phyloP scores from a whole-genome alignment of 2,797 vertebrate species.

The Artibeus lituratus region DNA sequence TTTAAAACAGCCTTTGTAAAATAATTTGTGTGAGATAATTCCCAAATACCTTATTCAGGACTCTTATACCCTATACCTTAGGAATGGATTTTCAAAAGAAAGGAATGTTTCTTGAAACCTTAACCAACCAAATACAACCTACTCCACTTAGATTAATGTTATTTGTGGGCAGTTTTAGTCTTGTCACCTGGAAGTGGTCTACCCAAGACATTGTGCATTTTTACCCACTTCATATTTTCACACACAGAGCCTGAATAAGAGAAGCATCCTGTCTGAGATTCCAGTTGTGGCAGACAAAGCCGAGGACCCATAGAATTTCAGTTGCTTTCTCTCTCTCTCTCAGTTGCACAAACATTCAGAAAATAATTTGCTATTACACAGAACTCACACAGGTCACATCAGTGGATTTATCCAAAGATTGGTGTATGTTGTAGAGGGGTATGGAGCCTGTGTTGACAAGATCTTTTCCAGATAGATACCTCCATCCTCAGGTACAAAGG shows the following conservation, averaged over 20 bases:
- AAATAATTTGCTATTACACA: not conserved
- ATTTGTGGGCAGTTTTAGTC: not conserved
- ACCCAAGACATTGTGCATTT: not conserved
- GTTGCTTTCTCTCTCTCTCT: not conserved
- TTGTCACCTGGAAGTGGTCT: not conserved
- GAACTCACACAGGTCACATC: not conserved
- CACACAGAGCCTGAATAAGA: not conserved
- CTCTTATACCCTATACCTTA: not conserved
- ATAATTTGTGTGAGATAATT: not conserved
- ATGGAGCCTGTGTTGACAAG: not conserved
- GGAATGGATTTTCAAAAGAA: not conserved
- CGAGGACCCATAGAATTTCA: not conserved
- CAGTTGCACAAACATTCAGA: not conserved
- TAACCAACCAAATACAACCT: not conserved
- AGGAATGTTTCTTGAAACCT: not conserved
- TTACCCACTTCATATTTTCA: not conserved
- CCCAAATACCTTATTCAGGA: not conserved
- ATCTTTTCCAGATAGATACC: not conserved
- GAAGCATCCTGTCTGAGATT: not conserved
- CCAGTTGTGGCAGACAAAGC: not conserved
- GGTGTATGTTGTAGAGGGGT: not conserved
- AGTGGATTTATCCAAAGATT: not conserved
- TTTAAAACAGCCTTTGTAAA: not conserved
- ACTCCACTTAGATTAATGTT: not conserved
- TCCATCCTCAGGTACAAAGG: not conserved